Base-by-base conservation (phyloP, 92 coral and sea anemone genomes). In the Metridium senile region DNA sequence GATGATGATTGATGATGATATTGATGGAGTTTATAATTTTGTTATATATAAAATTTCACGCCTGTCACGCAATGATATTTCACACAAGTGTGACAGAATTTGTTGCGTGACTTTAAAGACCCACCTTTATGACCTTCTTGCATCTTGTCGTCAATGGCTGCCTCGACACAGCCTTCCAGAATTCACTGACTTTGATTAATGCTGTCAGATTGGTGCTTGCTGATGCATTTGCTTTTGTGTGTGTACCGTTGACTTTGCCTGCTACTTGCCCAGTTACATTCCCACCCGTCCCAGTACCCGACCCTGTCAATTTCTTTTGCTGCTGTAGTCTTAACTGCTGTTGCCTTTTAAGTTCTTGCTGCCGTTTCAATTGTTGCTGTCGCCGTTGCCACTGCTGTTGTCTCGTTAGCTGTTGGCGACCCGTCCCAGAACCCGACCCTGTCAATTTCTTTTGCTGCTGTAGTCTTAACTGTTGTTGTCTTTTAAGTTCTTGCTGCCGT, bases 51-150 rank as follows among this genome's bases (percentile, higher is more conserved):
- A 6, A 39, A 39, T 39, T 6, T 39, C 49, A 39, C 49, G 49
- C 49, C 6, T 39, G 49, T 39, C 13, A 39, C 49, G 49, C 49
- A 39, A 6, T 13, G 6, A 6, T 13, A 39, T 39, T 6, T 39
- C 49, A 39, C 49, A 39, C 49, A n/a, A n/a, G 49, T 13, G 13
- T 13, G 6, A 39, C 49, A 39, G 13, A 39, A 13, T 39, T 39
- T 4, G 49, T 39, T 39, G 6, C 49, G 49, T 39, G 49, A 39
- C 49, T 39, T 39, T 39, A 6, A 13, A 4, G 49, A 39, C 49
- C 6, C 68, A 79, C 83, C 83, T 79, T 69, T 11, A 79, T 79
- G n/a, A 79, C 56, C 31, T 63, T 68, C 57, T 79, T 70, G 46
- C 83, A 79, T 16, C 62, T 57, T 11, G 76, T 79, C 1, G 83